phyloP scores from a whole-genome alignment of 64 coral and sea anemone species.

The Montipora efflorescens region DNA sequence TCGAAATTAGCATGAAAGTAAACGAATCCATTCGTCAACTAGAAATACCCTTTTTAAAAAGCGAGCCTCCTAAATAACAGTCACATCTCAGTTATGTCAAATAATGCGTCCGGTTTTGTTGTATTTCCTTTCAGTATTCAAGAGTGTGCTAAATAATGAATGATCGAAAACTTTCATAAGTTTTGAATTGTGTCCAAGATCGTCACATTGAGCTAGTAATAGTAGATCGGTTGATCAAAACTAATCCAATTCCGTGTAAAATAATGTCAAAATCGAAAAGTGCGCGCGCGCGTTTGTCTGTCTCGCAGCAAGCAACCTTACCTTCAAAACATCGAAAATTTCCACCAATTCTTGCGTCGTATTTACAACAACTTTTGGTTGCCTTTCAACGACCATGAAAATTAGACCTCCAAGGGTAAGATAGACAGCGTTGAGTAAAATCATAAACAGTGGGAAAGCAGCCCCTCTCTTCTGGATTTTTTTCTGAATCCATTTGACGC shows the following conservation, averaged over 20 bases:
- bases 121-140: constrained; percentile 25
- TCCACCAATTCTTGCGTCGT: constrained; percentile 84
- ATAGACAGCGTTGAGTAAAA: constrained; percentile 69
- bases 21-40: neutral
- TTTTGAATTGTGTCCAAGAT: constrained; percentile 25
- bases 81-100: no score
- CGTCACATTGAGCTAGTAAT: neutral
- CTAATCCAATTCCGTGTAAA: neutral
- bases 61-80: no score
- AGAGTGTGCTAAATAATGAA: constrained; percentile 29
- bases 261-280: neutral
- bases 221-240: neutral
- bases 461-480: constrained; percentile 73
- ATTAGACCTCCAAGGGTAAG: constrained; percentile 79
- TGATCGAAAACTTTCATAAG: neutral
- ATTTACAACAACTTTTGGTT: constrained; percentile 62
- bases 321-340: constrained; percentile 81
- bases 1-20: neutral
- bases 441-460: constrained; percentile 80
- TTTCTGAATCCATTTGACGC: constrained; percentile 74
- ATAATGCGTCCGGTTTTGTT: neutral
- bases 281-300: neutral
- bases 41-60: neutral
- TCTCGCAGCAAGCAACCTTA: constrained; percentile 6
- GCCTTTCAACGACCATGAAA: constrained; percentile 81